phyloP scores from a whole-genome alignment of 2,113 vertebrate species.

The Pedionomus torquatus region DNA sequence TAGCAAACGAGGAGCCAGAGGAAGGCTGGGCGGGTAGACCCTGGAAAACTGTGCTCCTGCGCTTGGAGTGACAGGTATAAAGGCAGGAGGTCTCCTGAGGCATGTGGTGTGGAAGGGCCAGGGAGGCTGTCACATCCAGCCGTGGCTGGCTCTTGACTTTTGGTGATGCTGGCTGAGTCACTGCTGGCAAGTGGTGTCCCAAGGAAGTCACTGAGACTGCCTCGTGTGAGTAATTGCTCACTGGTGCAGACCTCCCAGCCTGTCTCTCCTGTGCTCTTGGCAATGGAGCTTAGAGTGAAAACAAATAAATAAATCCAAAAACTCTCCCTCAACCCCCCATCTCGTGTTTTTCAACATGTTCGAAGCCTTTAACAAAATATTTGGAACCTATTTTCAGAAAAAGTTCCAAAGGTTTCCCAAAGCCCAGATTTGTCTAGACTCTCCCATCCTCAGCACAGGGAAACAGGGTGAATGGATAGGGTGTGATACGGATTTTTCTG shows the following conservation, averaged over 20 bases:
- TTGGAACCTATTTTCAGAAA: conserved; percentile 57
- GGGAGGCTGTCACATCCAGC: neutral
- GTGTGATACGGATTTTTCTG: conserved; percentile 58
- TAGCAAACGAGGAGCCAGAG: rapidly evolving
- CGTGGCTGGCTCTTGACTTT: neutral
- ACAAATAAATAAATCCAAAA: neutral
- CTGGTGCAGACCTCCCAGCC: conserved; percentile 5
- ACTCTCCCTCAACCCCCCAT: neutral
- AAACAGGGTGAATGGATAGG: conserved; percentile 61
- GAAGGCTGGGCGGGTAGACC: neutral
- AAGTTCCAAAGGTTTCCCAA: conserved; percentile 45
- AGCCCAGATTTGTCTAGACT: conserved; percentile 52
- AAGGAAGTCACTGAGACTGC: neutral
- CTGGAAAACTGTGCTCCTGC: neutral
- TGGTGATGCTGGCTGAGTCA: neutral
- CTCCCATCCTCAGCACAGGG: conserved; percentile 39
- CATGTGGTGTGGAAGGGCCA: neutral
- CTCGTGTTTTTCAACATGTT: conserved; percentile 29
- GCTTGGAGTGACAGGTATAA: neutral
- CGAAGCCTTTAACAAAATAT: conserved; percentile 39
- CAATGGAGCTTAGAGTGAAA: conserved; percentile 21
- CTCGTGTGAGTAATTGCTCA: neutral
- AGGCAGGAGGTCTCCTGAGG: neutral
- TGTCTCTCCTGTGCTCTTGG: conserved; percentile 23
- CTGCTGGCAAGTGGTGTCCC: neutral